These are phyloP conservation scores for Oryzias curvinotus DNA, from an alignment of 2,113 vertebrate genomes.

Conservation along the genomic window DNA sequence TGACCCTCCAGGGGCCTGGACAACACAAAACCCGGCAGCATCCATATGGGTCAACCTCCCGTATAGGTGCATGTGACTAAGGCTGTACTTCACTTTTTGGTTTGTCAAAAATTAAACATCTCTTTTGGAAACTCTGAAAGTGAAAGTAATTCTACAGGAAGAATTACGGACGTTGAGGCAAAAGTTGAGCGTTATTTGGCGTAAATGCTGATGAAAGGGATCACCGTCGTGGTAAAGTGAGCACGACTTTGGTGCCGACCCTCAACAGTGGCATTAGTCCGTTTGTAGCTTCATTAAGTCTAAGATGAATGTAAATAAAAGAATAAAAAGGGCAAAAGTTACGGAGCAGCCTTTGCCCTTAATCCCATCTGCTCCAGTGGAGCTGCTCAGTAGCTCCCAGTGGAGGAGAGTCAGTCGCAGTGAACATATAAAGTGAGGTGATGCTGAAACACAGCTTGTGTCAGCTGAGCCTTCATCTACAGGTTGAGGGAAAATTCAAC, in stretches of 20 bases:
- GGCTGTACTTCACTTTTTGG: too few species aligned
- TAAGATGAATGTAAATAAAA: constrained; percentile 33
- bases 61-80: too few species aligned
- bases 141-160: neutral
- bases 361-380: constrained; percentile 58
- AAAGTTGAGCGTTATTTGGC: neutral
- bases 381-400: constrained; percentile 40
- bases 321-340: constrained; percentile 38
- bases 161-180: neutral
- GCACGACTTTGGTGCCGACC: neutral
- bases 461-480: constrained; percentile 8
- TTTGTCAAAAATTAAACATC: too few species aligned
- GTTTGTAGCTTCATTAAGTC: constrained; percentile 23
- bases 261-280: constrained; percentile 10
- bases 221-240: neutral
- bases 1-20: too few species aligned
- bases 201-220: constrained; percentile 11
- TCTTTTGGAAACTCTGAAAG: too few species aligned
- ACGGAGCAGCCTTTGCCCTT: constrained; percentile 42
- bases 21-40: too few species aligned
- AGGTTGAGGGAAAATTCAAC: constrained; percentile 13
- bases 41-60: too few species aligned
- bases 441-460: constrained; percentile 33
- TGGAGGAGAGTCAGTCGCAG: constrained; percentile 17
- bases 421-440: constrained; percentile 48